Conservation (phyloP, 1,140 invertebrate species). For the Polypedilum pembai region DNA sequence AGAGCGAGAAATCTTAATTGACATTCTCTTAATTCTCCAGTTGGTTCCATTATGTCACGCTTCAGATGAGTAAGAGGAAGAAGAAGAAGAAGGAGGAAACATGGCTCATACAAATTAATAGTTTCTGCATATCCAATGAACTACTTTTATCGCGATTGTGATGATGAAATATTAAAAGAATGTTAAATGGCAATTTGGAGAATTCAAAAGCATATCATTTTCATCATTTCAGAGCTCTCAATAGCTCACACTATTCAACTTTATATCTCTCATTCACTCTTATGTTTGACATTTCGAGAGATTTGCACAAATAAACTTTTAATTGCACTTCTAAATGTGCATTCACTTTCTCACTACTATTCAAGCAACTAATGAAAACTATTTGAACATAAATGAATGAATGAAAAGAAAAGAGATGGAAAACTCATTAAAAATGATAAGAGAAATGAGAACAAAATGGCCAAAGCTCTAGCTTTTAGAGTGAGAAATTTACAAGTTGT, state of each 20-base stretch:
- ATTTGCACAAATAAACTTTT: not conserved
- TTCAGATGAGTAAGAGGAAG: not conserved
- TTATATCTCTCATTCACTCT: not conserved
- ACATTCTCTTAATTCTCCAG: not conserved
- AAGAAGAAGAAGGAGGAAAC: not conserved
- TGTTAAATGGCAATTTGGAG: not conserved
- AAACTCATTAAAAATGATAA: slow-evolving; percentile 10
- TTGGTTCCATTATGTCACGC: slow-evolving; percentile 20
- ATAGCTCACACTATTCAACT: not conserved
- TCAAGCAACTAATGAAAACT: not conserved
- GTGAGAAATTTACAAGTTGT: not conserved
- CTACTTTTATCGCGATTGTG: not conserved
- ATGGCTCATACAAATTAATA: slow-evolving; percentile 26
- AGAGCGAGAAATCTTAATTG: slow-evolving; percentile 22
- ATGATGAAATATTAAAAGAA: not conserved
- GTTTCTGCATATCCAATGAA: slow-evolving; percentile 27
- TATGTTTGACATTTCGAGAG: not conserved
- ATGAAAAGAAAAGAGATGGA: slow-evolving; percentile 4
- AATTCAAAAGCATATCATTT: slow-evolving; percentile 16
- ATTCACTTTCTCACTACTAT: not conserved
- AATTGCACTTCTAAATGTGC: slow-evolving; percentile 17
- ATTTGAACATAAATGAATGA: not conserved
- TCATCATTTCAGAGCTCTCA: not conserved
- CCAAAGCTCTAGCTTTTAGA: not conserved
- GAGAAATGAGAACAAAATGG: not conserved